Evolutionary conservation across 2,113 vertebrate species (phyloP).

Genomic region (Phalacrocorax carbo): DNA sequence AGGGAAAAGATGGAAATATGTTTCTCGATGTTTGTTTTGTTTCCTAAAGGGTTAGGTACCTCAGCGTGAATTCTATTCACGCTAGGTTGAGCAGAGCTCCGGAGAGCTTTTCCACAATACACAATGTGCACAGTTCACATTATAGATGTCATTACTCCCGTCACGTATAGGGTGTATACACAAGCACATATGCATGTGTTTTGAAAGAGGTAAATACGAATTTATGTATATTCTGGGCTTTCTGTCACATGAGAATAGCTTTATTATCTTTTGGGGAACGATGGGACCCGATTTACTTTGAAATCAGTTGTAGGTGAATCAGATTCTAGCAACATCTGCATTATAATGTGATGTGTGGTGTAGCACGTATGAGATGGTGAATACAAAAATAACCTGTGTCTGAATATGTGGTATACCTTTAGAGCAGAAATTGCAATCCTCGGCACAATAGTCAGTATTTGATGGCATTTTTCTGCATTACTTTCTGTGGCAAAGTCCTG

Average conservation of each 20-base stretch:
- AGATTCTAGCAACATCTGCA: not conserved
- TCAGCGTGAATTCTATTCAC: rapidly evolving
- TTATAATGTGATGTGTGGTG: not conserved
- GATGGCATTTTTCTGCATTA: not conserved
- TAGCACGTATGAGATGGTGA: not conserved
- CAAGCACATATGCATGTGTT: not conserved
- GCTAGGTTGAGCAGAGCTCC: not conserved
- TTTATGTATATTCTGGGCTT: not conserved
- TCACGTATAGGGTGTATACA: not conserved
- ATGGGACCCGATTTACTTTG: not conserved
- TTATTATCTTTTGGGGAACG: not conserved
- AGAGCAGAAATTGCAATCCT: not conserved
- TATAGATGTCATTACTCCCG: not conserved
- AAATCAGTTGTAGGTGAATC: not conserved
- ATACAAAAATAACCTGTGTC: not conserved
- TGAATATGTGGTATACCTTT: not conserved
- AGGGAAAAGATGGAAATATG: not conserved
- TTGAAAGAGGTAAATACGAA: not conserved
- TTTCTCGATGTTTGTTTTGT: not conserved
- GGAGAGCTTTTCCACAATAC: not conserved
- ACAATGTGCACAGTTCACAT: not conserved
- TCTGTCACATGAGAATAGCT: not conserved
- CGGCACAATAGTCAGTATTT: not conserved
- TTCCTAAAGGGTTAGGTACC: not conserved
- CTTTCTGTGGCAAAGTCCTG: not conserved